phyloP scores from a whole-genome alignment of 2,797 vertebrate genomes.

The Lophius americanus region DNA sequence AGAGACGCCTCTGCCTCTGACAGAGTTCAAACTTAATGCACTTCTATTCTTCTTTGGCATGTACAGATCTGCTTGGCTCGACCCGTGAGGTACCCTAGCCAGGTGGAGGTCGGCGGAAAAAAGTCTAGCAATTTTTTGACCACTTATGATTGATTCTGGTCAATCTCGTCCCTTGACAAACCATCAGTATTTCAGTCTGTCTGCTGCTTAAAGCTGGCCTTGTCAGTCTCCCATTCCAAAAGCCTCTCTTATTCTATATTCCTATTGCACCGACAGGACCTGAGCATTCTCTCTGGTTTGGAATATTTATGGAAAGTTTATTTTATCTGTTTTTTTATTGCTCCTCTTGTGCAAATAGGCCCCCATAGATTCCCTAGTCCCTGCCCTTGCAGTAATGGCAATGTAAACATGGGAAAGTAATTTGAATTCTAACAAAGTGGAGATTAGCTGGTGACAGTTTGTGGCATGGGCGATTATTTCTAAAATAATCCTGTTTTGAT shows the following conservation, averaged over 20 bases:
- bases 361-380: conserved; percentile 74
- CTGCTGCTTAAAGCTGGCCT: conserved; percentile 57
- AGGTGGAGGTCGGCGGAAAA: conserved; percentile 55
- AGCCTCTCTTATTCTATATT: conserved; percentile 69
- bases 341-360: conserved; percentile 80
- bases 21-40: conserved; percentile 92
- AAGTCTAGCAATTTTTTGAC: conserved; percentile 21
- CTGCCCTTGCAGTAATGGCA: conserved; percentile 82
- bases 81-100: conserved; percentile 33
- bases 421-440: conserved; percentile 89
- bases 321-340: conserved; percentile 82
- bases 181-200: conserved; percentile 79
- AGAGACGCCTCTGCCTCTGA: conserved; percentile 88
- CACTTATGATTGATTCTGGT: conserved; percentile 42
- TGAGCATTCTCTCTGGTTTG: conserved; percentile 71
- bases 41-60: conserved; percentile 75
- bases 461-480: conserved; percentile 86
- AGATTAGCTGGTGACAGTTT: conserved; percentile 86
- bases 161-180: conserved; percentile 35
- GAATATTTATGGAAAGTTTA: conserved; percentile 81
- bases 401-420: conserved; percentile 86
- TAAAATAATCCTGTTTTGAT: conserved; percentile 90
- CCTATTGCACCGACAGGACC: conserved; percentile 67
- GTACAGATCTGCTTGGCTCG: conserved; percentile 56
- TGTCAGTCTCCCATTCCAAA: conserved; percentile 62